Conservation (phyloP, 2,113 vertebrate species). For the Scomber colias region DNA sequence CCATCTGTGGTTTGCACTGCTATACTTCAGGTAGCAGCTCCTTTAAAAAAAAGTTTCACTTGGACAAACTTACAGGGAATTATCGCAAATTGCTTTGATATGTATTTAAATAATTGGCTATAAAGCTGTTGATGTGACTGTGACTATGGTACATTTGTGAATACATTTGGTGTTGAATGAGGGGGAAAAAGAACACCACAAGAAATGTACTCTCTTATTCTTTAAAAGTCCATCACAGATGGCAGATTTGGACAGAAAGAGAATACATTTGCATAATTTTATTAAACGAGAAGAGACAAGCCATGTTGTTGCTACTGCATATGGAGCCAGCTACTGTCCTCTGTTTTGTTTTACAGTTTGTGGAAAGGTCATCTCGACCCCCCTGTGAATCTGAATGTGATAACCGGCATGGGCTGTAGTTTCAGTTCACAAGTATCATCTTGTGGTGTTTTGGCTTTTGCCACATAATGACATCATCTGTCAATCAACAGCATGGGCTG, state of each 20-base stretch:
- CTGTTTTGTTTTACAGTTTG: neutral
- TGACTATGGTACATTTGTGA: conserved; percentile 4
- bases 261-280: neutral
- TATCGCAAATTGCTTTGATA: neutral
- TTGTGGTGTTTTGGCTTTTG: neutral
- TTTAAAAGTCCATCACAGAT: conserved; percentile 9
- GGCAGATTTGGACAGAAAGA: conserved; percentile 14
- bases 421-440: neutral
- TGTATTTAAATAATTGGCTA: neutral
- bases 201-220: neutral
- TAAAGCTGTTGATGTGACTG: conserved; percentile 1
- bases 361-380: neutral
- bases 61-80: neutral
- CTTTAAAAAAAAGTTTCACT: neutral
- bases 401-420: no score
- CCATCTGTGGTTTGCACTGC: conserved; percentile 13
- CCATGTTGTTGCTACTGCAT: neutral
- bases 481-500: neutral
- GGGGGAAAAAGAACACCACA: neutral
- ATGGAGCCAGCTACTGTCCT: neutral
- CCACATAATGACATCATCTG: neutral
- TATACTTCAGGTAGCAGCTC: conserved; percentile 14
- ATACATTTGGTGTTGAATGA: conserved; percentile 5
- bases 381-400: no score
- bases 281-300: neutral